Evolutionary conservation across 2,113 vertebrate genomes (phyloP).

Genomic region (Gallinago media): DNA sequence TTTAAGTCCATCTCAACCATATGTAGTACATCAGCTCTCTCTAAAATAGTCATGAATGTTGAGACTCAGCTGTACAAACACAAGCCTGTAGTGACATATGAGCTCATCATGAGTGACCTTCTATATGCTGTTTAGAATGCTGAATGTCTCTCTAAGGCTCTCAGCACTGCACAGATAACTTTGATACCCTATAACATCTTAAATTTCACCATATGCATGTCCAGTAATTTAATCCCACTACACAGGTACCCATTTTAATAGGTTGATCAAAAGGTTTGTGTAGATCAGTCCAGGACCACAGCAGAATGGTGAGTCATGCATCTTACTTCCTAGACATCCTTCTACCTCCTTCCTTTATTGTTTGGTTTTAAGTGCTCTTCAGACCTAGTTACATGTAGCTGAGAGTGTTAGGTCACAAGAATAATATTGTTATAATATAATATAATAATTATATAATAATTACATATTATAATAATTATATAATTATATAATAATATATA

Average conservation of each 20-base stretch:
- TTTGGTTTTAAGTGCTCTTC: accelerated
- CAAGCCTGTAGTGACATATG: background rate
- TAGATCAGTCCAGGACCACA: background rate
- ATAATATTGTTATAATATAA: background rate
- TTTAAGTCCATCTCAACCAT: background rate
- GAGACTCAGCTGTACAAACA: background rate
- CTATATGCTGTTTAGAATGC: background rate
- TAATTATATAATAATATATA: no score
- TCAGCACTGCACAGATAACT: background rate
- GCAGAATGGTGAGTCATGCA: background rate
- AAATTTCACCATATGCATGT: background rate
- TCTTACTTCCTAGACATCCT: background rate
- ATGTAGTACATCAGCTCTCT: background rate
- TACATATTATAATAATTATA: no score
- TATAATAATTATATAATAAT: no score
- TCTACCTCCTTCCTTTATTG: background rate
- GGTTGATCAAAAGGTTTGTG: background rate
- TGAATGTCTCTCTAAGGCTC: background rate
- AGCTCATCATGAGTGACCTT: background rate
- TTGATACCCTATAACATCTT: background rate
- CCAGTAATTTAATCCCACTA: background rate
- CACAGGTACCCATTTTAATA: background rate
- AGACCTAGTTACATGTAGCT: background rate
- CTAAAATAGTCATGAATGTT: background rate
- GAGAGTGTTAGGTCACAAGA: background rate